These are phyloP conservation scores for Plectrocnemia conspersa DNA, from an alignment of 1,140 invertebrate genomes.

Conservation along the genomic window DNA sequence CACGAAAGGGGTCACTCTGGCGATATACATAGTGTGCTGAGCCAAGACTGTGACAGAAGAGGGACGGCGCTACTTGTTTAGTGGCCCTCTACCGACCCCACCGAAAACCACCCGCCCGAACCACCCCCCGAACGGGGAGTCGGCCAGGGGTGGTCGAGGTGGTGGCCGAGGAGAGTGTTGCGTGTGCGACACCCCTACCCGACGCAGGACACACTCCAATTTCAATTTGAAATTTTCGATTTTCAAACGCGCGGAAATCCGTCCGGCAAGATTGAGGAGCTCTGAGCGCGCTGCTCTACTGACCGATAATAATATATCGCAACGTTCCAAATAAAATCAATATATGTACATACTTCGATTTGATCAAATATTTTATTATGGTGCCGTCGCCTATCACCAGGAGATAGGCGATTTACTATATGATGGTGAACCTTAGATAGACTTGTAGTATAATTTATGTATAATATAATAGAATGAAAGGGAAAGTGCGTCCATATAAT, in stretches of 20 bases:
- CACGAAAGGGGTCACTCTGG: conserved; percentile 33
- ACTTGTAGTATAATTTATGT: no score
- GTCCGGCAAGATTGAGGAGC: neutral
- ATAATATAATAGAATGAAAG: no score
- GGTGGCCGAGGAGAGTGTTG: conserved; percentile 19
- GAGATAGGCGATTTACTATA: no score
- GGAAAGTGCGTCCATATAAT: no score
- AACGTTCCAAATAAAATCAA: no score
- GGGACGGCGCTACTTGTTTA: conserved; percentile 27
- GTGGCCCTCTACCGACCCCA: conserved; percentile 14
- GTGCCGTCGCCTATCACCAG: no score
- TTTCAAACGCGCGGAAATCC: conserved; percentile 12
- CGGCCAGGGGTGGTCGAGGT: neutral
- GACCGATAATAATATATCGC: no score
- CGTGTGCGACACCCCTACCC: conserved; percentile 20
- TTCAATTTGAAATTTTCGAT: conserved; percentile 35
- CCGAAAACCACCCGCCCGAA: neutral
- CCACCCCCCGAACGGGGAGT: neutral
- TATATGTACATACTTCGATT: no score
- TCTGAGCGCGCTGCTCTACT: no score
- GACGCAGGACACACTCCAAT: conserved; percentile 18
- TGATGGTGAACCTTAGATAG: no score
- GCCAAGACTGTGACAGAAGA: conserved; percentile 34
- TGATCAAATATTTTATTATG: no score
- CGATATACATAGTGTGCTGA: conserved; percentile 30